Base-by-base conservation (phyloP, 2,888 invertebrate species). In the Octonoba sinensis region DNA sequence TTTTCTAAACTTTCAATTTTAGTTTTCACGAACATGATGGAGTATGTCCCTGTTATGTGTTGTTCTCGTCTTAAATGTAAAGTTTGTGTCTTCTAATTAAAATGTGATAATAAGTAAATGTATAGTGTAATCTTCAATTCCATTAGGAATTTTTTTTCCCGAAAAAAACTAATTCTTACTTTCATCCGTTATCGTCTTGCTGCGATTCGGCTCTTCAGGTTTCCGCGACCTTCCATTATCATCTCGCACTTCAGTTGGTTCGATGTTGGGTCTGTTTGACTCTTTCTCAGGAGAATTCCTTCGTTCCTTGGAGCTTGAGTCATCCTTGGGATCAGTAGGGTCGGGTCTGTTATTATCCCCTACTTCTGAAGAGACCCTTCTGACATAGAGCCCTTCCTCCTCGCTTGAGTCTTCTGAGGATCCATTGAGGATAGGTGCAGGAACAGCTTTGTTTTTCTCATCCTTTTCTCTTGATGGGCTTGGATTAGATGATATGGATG, bases 351-450 rank as follows among this genome's bases (percentile, higher is more conserved):
- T 36, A 11, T 36, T 36, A 11, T 36, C 36, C 36, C 36, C 36
- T 8, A 36, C 36, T 36, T 36, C 22, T 6, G 70, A 6, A n/a
- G 67, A 51, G 15, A 77, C 70, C 18, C 64, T 70, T 46, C 77
- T 47, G 13, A 36, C n/a, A 8, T 77, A 62, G 0, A 70, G 18
- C 3, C 54, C 67, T 1, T 64, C 64, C 1, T 70, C 70, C 27
- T 36, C 36, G 8, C 8, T 36, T 22, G 46, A 44, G 11, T 22
- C 54, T 59, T 51, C 36, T 16, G 36, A 16, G n/a, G 27, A 15
- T 1, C 16, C 62, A 27, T 6, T 62, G 16, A 62, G 36, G 18
- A 62, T 62, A 0, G 57, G 22, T 20, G 22, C 57, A 1, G 27
- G 16, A 1, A 12, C 27, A 4, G 27, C 59, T 12, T 24, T 24